Evolutionary conservation across 2,888 invertebrate genomes (phyloP), one percentile per base, ranked within the genome.

Genomic region (Julus scanicus): DNA sequence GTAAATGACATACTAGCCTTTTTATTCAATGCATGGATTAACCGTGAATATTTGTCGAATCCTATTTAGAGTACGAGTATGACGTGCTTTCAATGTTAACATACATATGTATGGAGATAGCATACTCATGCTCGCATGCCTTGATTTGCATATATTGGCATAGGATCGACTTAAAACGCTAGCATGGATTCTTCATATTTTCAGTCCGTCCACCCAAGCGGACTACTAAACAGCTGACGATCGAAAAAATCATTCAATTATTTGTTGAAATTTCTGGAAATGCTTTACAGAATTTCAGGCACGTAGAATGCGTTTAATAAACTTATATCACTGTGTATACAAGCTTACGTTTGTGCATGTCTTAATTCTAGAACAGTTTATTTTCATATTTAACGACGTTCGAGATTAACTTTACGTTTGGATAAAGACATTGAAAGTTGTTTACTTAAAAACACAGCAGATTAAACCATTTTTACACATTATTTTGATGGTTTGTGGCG

Each of bases 31-130:
- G 80, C 80, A 80, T 80, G 29, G 37, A 37, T 80, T 80, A 37
- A 37, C 37, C 80, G 29, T 80, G 80, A 80, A 80, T 80, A 37
- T 80, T 20, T 80, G 44, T 3, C 2, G 37, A 53, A 53, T 53
- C 53, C 9, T 53, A 53, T 53, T 53, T 53, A 13, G 11, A 13
- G 53, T 13, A 53, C 53, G 53, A 53, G 53, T 53, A 15, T 53
- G 13, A 80, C 80, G 80, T 80, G 80, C 80, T 11, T 71, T 71
- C 71, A 71, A 71, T 71, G n/a, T 29, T 20, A 80, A 80, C 15
- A 80, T 37, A 2, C 11, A 37, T 3, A 11, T 4, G 37, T 80
- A 80, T 37, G 29, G 29, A 5, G 80, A 80, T 29, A 80, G 37
- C 29, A 37, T 37, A n/a, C 49, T 11, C 8, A 49, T 29, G 29